A percentile compares a stretch with the other conserved stretches of the same genome.
These are phyloP conservation scores for Hydriomena furcata DNA, from an alignment of 2,888 invertebrate species.

Conservation along the genomic window DNA sequence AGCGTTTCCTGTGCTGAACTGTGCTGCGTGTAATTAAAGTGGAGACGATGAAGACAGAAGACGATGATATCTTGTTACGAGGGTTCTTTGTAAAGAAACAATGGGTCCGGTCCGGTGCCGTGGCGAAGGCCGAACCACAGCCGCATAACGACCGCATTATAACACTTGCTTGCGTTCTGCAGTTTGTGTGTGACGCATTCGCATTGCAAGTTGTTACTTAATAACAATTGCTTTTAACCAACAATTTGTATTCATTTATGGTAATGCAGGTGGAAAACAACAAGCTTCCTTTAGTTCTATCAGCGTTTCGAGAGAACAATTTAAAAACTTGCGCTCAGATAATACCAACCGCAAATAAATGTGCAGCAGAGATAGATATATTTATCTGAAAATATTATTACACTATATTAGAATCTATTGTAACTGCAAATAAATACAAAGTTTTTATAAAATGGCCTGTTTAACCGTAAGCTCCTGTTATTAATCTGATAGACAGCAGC, in stretches of 20 bases:
- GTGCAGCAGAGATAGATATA: no score
- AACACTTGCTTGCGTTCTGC: conserved; percentile 46
- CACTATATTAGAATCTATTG: background rate
- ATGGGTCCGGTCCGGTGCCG: conserved; percentile 73
- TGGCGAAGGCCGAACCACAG: conserved; percentile 75
- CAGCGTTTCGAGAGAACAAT: background rate
- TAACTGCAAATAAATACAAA: background rate
- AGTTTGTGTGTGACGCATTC: conserved; percentile 51
- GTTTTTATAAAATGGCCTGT: background rate
- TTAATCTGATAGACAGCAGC: conserved; percentile 32
- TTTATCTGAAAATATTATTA: no score
- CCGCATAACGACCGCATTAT: conserved; percentile 72
- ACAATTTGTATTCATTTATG: conserved; percentile 14
- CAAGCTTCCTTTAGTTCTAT: conserved; percentile 10
- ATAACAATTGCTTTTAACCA: conserved; percentile 16
- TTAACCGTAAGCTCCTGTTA: conserved; percentile 10
- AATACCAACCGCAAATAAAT: background rate
- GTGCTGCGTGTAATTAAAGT: conserved; percentile 54
- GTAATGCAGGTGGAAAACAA: conserved; percentile 15
- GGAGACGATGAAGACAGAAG: conserved; percentile 61
- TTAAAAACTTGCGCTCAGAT: conserved; percentile 1
- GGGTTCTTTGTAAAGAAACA: conserved; percentile 73
- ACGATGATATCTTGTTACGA: conserved; percentile 74
- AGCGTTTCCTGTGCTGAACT: conserved; percentile 44
- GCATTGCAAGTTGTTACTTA: conserved; percentile 39